Percentiles rank a stretch among this genome's conserved stretches.
Evolutionary conservation across 2,113 vertebrate genomes (phyloP).

Genomic region (Bos taurus): ARS-UCD2.0 NC_037346.1:51042001-51042500

Average conservation of each 20-base stretch:
- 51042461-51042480: not conserved
- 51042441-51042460: not conserved
- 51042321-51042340: conserved; percentile 96
- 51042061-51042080: conserved; percentile 97
- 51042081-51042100: conserved; percentile 96
- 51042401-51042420: conserved; percentile 93
- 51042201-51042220: not conserved
- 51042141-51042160: conserved; percentile 87
- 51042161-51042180: conserved; percentile 91
- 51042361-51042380: conserved; percentile 93
- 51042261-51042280: fast-evolving
- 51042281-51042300: not conserved
- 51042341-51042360: conserved; percentile 97
- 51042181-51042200: conserved; percentile 94
- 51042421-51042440: conserved; percentile 95
- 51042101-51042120: conserved; percentile 99
- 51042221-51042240: fast-evolving
- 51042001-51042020: conserved; percentile 98
- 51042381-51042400: conserved; percentile 96
- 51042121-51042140: conserved; percentile 88
- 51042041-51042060: conserved; percentile 98
- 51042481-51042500: not conserved
- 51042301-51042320: conserved; percentile 90
- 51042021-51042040: conserved; percentile 95
- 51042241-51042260: not conserved